Conservation (phyloP, 1,140 invertebrate genomes). For the Drosophila bifasciata region DNA sequence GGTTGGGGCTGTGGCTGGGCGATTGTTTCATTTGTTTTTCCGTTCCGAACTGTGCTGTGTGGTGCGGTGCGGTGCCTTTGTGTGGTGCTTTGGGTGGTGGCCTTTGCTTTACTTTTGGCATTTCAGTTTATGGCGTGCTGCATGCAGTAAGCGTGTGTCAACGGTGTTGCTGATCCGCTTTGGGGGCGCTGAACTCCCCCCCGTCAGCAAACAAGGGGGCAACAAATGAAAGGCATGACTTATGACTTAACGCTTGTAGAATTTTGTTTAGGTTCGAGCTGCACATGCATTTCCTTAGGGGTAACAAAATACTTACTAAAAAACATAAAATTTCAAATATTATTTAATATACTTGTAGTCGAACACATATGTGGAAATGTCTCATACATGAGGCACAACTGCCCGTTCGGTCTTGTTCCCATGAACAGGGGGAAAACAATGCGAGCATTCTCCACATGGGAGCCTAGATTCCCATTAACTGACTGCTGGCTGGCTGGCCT, state of each 20-base stretch:
- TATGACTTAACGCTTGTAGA: background rate
- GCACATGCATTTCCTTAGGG: background rate
- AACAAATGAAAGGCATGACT: background rate
- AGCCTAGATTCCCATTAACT: background rate
- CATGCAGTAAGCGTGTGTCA: conserved; percentile 33
- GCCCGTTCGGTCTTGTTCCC: no score
- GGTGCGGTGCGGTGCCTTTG: no score
- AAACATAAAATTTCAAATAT: no score
- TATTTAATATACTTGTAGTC: no score
- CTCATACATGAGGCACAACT: background rate
- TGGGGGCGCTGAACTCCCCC: background rate
- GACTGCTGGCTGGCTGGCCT: conserved; percentile 1
- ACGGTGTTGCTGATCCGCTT: background rate
- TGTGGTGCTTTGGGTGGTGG: no score
- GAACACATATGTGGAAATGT: background rate
- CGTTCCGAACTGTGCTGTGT: background rate
- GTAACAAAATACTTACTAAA: background rate
- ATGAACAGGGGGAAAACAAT: conserved; percentile 18
- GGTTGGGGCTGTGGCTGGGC: conserved; percentile 16
- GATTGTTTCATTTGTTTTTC: conserved; percentile 27
- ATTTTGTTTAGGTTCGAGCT: background rate
- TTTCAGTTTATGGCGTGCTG: conserved; percentile 52
- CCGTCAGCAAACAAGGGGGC: background rate
- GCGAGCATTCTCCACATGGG: conserved; percentile 10
- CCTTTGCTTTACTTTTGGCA: conserved; percentile 62